A percentile compares a stretch with the other conserved stretches of the same genome.
Evolutionary conservation across 2,113 vertebrate genomes (phyloP).

Genomic region (Australoheros scitulus): DNA sequence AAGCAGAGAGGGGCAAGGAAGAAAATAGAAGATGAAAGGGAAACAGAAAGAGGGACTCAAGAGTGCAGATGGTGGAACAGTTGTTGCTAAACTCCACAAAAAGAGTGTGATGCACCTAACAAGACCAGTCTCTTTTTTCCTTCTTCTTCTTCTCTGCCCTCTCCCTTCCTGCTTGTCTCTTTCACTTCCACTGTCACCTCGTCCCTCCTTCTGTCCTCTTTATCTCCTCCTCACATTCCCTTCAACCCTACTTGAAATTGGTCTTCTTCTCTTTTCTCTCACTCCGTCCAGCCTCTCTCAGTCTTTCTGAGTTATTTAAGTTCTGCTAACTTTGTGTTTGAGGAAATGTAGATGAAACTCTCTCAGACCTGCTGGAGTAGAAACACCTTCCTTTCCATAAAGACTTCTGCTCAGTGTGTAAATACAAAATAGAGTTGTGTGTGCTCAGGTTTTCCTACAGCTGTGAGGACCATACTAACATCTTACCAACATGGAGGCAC

Average conservation of each 20-base stretch:
- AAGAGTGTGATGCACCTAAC: slow-evolving; percentile 21
- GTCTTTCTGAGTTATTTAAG: background rate
- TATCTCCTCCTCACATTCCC: background rate
- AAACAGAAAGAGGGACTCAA: background rate
- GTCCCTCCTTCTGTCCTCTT: background rate
- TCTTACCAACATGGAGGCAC: background rate
- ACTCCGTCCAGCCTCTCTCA: background rate
- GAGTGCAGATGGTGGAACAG: slow-evolving; percentile 49
- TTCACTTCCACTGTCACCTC: background rate
- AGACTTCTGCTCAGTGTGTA: background rate
- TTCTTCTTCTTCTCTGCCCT: background rate
- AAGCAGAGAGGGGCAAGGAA: background rate
- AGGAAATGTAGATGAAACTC: slow-evolving; percentile 18
- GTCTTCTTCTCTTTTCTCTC: background rate
- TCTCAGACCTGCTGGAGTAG: slow-evolving; percentile 3
- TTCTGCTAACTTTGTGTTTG: slow-evolving; percentile 8
- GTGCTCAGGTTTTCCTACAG: background rate
- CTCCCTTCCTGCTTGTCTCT: background rate
- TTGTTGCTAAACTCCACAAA: slow-evolving; percentile 31
- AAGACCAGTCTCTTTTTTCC: slow-evolving; percentile 8
- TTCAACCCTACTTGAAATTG: background rate
- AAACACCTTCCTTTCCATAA: slow-evolving; percentile 7
- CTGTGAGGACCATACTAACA: background rate
- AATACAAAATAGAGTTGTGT: background rate
- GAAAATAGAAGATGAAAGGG: background rate